phyloP scores from a whole-genome alignment of 2,113 vertebrate species.

The Chloroceryle aenea region DNA sequence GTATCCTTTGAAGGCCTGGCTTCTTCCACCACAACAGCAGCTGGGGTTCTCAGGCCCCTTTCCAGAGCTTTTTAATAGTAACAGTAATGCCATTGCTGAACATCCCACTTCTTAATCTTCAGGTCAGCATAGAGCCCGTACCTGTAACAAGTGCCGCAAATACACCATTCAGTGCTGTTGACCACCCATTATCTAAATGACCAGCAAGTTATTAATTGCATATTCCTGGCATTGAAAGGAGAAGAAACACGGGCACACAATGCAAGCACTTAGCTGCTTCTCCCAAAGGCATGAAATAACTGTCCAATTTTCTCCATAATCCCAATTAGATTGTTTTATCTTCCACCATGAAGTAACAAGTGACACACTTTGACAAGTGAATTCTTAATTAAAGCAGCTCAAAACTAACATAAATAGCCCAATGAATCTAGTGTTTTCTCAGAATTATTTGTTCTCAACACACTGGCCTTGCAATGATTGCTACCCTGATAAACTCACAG shows the following conservation, averaged over 20 bases:
- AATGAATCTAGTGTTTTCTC: slow-evolving; percentile 48
- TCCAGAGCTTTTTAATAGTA: slow-evolving; percentile 79
- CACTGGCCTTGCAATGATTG: slow-evolving; percentile 42
- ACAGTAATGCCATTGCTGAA: slow-evolving; percentile 73
- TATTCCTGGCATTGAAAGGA: slow-evolving; percentile 44
- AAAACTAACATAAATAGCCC: background rate
- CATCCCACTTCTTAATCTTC: slow-evolving; percentile 75
- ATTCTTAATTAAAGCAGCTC: slow-evolving; percentile 43
- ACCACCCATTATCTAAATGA: slow-evolving; percentile 62
- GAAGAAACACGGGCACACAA: background rate
- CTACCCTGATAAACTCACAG: slow-evolving; percentile 58
- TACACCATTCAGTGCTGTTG: slow-evolving; percentile 27
- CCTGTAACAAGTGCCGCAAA: slow-evolving; percentile 65
- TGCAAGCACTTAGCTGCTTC: background rate
- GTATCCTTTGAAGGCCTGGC: slow-evolving; percentile 78
- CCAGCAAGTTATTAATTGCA: slow-evolving; percentile 45
- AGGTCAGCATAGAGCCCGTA: slow-evolving; percentile 70
- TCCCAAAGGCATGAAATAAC: background rate
- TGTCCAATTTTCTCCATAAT: slow-evolving; percentile 8
- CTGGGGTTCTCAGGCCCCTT: slow-evolving; percentile 73
- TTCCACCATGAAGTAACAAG: slow-evolving; percentile 34
- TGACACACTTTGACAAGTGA: background rate
- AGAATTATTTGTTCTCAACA: slow-evolving; percentile 54
- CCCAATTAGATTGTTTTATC: slow-evolving; percentile 31
- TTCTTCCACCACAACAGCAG: slow-evolving; percentile 73